These are phyloP conservation scores for Epizoanthus rinbou DNA, from an alignment of 92 coral and sea anemone genomes.

Conservation along the genomic window DNA sequence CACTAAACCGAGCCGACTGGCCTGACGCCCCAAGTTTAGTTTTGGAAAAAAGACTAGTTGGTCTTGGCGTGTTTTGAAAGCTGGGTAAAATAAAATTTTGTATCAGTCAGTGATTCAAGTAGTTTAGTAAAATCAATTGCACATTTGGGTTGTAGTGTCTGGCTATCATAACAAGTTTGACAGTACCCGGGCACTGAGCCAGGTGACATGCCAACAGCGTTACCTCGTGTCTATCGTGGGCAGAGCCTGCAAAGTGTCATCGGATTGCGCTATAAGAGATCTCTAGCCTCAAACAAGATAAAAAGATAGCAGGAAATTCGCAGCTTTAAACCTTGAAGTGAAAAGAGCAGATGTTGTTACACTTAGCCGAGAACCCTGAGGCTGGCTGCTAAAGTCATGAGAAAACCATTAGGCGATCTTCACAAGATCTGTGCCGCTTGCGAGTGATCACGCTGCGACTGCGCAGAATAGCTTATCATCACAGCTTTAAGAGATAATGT, in stretches of 20 bases:
- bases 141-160: neutral
- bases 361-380: neutral
- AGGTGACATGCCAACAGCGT: neutral
- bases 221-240: neutral
- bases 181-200: neutral
- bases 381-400: slow-evolving; percentile 39
- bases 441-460: slow-evolving; percentile 49
- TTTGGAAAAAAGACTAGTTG: neutral
- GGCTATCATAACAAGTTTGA: neutral
- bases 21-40: neutral
- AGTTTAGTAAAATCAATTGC: slow-evolving; percentile 30
- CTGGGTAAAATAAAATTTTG: neutral
- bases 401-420: slow-evolving; percentile 50
- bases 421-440: slow-evolving; percentile 42
- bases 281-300: slow-evolving; percentile 36
- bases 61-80: neutral
- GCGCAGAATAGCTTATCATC: slow-evolving; percentile 40
- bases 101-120: slow-evolving; percentile 13
- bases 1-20: neutral
- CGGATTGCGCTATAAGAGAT: no score
- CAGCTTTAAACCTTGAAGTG: slow-evolving; percentile 10
- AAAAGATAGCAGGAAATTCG: slow-evolving; percentile 34
- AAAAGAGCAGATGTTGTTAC: slow-evolving; percentile 14
- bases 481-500: slow-evolving; percentile 41
- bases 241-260: neutral